Evolutionary conservation across 2,888 invertebrate species (phyloP).

Genomic region (Heliothis peltigera): DNA sequence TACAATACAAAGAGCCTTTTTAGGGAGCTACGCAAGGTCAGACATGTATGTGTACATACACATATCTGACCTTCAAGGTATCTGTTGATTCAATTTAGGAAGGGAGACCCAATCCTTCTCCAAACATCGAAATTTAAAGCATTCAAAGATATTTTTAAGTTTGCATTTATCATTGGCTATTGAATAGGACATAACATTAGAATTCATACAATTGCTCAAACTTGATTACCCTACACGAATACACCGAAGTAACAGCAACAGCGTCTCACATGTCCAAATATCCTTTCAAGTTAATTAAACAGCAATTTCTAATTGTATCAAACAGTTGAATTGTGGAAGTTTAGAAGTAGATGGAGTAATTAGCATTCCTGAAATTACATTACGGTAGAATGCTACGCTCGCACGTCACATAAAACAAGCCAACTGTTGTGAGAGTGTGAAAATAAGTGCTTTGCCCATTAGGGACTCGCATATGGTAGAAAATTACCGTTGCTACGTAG

Average conservation of each 20-base stretch:
- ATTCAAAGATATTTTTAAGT: no score
- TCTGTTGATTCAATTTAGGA: background rate
- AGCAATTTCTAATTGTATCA: constrained; percentile 37
- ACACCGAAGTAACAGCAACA: constrained; percentile 20
- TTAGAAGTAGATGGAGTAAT: constrained; percentile 42
- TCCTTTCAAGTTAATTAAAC: constrained; percentile 45
- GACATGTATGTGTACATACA: no score
- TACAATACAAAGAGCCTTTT: constrained; percentile 26
- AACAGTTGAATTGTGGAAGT: constrained; percentile 51
- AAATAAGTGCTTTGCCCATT: constrained; percentile 28
- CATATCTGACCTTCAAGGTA: background rate
- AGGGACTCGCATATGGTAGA: background rate
- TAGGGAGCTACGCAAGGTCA: constrained; percentile 6
- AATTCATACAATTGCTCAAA: constrained; percentile 24
- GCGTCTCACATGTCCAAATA: constrained; percentile 30
- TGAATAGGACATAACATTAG: background rate
- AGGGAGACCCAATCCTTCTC: background rate
- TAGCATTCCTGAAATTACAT: constrained; percentile 34
- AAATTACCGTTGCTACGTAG: constrained; percentile 2
- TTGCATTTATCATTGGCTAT: no score
- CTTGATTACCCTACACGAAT: constrained; percentile 11
- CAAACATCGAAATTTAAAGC: no score
- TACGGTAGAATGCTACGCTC: constrained; percentile 8
- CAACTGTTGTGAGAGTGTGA: constrained; percentile 3
- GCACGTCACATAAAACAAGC: constrained; percentile 10